Evolutionary conservation across 2,888 invertebrate species (phyloP).

Genomic region (Apodemia hepburni): DNA sequence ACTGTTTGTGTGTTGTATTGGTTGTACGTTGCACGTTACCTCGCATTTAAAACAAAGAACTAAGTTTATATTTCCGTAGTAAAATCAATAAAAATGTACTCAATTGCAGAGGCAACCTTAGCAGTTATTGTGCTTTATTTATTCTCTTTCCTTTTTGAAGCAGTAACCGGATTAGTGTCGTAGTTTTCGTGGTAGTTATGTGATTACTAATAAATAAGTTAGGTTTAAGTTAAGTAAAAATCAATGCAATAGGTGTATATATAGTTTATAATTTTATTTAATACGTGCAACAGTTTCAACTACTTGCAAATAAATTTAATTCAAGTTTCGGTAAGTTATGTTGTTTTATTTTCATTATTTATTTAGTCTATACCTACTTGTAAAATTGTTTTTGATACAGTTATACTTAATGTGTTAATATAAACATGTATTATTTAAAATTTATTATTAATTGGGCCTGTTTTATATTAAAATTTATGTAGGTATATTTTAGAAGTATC

Average conservation of each 20-base stretch:
- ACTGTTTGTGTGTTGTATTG: conserved; percentile 48
- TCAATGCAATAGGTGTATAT: conserved; percentile 56
- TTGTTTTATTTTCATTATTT: background rate
- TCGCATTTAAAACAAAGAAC: background rate
- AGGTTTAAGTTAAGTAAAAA: conserved; percentile 48
- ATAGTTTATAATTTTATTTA: conserved; percentile 15
- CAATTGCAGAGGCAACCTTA: conserved; percentile 70
- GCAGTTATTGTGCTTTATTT: conserved; percentile 69
- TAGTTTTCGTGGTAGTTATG: conserved; percentile 42
- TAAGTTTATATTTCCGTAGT: conserved; percentile 19
- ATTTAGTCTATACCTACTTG: too few relatives aligned
- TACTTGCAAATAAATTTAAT: background rate
- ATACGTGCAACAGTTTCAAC: conserved; percentile 13
- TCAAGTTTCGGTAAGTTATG: conserved; percentile 15
- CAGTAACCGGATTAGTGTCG: conserved; percentile 65
- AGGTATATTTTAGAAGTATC: too few relatives aligned
- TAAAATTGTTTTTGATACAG: too few relatives aligned
- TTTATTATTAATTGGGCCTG: too few relatives aligned
- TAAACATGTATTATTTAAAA: too few relatives aligned
- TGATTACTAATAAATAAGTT: conserved; percentile 37
- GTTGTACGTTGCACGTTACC: conserved; percentile 47
- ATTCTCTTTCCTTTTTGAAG: conserved; percentile 71
- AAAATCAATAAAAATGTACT: conserved; percentile 58
- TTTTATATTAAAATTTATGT: too few relatives aligned
- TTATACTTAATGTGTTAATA: too few relatives aligned